A percentile compares a stretch with the other conserved stretches of the same genome.
These are phyloP conservation scores for Imbricaverruca yamaguchii DNA, from an alignment of 2,888 invertebrate genomes.

Conservation along the genomic window DNA sequence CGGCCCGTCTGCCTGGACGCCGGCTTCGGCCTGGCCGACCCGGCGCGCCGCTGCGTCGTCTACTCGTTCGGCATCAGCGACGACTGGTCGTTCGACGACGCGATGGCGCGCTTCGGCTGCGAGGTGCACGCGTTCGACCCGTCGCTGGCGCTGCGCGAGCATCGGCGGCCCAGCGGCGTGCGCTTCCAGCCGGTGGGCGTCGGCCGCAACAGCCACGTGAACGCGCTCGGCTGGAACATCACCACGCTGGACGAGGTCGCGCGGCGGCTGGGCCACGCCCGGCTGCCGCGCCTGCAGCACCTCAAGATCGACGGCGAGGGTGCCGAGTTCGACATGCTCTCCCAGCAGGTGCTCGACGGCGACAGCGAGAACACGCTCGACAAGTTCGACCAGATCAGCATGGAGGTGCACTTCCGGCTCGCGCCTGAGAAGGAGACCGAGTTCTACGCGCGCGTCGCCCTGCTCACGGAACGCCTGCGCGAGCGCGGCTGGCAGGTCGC, in stretches of 20 bases:
- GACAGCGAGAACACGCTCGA: background rate
- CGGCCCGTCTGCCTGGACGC: constrained; percentile 26
- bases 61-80: constrained; percentile 30
- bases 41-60: constrained; percentile 22
- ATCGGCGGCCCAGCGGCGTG: constrained; percentile 35
- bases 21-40: background rate
- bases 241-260: constrained; percentile 38
- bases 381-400: constrained; percentile 14
- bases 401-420: constrained; percentile 1
- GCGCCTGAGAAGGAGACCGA: background rate
- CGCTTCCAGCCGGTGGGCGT: constrained; percentile 33
- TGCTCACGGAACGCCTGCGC: background rate
- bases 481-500: background rate
- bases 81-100: constrained; percentile 34
- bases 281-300: constrained; percentile 39
- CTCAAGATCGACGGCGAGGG: constrained; percentile 43
- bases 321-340: constrained; percentile 38
- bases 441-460: background rate
- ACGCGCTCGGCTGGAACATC: constrained; percentile 36
- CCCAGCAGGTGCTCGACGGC: constrained; percentile 9
- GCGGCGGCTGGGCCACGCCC: constrained; percentile 37
- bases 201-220: constrained; percentile 4
- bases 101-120: constrained; percentile 35
- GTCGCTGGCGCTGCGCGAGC: constrained; percentile 25
- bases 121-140: constrained; percentile 41